Evolutionary conservation across 2,888 invertebrate genomes (phyloP), one percentile per base, ranked within the genome.

Genomic region (Didymodactylos carnosus): DNA sequence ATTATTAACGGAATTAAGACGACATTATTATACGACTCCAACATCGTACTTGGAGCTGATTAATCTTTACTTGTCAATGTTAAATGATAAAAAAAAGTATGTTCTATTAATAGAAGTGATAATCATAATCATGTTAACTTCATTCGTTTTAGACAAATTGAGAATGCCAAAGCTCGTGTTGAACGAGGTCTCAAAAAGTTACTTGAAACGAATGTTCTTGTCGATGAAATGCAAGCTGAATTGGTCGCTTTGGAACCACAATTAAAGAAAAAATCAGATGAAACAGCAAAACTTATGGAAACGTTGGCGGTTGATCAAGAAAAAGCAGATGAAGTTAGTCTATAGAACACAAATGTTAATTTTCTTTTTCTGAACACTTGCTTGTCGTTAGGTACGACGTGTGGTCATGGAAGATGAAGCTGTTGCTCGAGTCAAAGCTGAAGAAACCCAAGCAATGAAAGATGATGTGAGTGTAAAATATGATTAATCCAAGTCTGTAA

Each of bases 11-110:
- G 92, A 93, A 85, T 88, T 91, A 88, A 87, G 90, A 77, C 86
- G 92, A 0, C 88, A 89, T 79, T 92, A 91, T 84, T 92, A 93
- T 82, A 91, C 91, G 4, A 93, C 92, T 0, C 92, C 93, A 0
- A 92, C 91, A 81, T 91, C 91, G 80, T 93, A 92, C 81, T 84
- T 93, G 77, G 91, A 92, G 80, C 84, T 93, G 43, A 85, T 93
- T 40, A 91, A 90, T 80, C 85, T 91, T 0, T 93, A 91, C 80
- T 84, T 88, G 72, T 82, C 83, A 16, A 87, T 91, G 81, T 82
- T 92, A 4, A 84, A 87, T 40, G 88, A 87, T 72, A 89, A 89
- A 78, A 88, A 88, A 76, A 87, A 88, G 76, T 87, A 89, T 49
- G 6, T 49, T 49, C 19, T 49, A 23, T 23, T 4, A 43, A 43